Evolutionary conservation across 2,888 invertebrate genomes (phyloP).

Genomic region (Trissonchulus sp.): DNA sequence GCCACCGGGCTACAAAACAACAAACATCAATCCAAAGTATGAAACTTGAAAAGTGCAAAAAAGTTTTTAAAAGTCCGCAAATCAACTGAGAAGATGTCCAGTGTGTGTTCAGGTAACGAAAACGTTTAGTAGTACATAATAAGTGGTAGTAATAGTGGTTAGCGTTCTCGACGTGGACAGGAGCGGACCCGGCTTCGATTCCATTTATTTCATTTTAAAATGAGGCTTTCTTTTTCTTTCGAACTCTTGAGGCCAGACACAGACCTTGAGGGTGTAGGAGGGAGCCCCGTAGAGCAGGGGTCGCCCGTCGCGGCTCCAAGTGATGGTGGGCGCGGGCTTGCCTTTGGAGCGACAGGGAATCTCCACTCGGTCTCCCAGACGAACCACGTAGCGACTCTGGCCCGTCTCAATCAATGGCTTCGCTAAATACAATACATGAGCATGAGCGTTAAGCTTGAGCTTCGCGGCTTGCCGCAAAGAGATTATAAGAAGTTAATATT

Average conservation of each 20-base stretch:
- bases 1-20: constrained; percentile 31
- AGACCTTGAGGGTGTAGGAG: constrained; percentile 31
- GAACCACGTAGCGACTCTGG: constrained; percentile 33
- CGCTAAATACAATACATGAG: constrained; percentile 18
- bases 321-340: constrained; percentile 53
- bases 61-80: no score
- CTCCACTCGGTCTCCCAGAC: constrained; percentile 39
- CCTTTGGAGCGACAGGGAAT: constrained; percentile 46
- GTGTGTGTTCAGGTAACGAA: no score
- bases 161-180: no score
- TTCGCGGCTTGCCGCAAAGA: background rate
- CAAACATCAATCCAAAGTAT: background rate
- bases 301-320: constrained; percentile 55
- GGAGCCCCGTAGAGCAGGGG: constrained; percentile 41
- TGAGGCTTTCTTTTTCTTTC: no score
- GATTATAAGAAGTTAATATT: no score
- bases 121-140: no score
- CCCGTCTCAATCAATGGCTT: constrained; percentile 17
- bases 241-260: no score
- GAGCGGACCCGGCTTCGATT: no score
- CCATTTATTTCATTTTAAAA: no score
- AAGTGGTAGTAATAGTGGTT: no score
- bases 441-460: background rate
- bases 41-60: background rate
- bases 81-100: no score